Base-by-base conservation (phyloP, 2,113 vertebrate genomes). In the Sinocyclocheilus anshuiensis region DNA sequence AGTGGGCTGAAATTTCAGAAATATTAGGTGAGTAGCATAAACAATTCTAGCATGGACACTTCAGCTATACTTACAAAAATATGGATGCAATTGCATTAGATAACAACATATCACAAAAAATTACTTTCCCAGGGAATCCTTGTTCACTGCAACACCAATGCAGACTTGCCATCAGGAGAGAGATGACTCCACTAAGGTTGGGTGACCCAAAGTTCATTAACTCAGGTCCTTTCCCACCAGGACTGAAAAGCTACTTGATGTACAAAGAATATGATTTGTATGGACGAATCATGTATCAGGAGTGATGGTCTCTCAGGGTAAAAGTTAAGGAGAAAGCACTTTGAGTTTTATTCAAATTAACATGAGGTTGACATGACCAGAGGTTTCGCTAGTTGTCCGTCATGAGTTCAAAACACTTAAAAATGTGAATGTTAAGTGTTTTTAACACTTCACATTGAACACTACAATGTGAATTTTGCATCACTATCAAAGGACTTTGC, bases 201-300 rank as follows among this genome's bases (percentile, higher is more conserved):
- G 91, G 92, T 72, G 93, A 94, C 80, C 91, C 91, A 33, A 84
- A 85, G 55, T 91, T 87, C 18, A 63, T 95, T 88, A 88, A 87
- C 87, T 95, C 92, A 15, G 87, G 94, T 75, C 91, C 88, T 8
- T 92, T 97, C 42, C 96, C 96, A 87, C 86, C 92, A 86, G 69
- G 94, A 86, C 91, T 97, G 81, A 95, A 88, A 90, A 91, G 93
- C 88, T 97, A 94, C 71, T 91, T 97, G 88, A 88, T 96, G 85
- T 97, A 96, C 92, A 96, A 94, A 89, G 96, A 97, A 20, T 95
- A 95, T 84, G 95, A 97, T 86, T 92, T 97, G 29, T 97, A 96
- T 89, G 92, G 93, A 74, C 91, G 91, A 88, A 88, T 89, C 39
- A 88, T 96, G 50, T 90, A 81, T 85, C 29, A 91, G 59, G 59